These are phyloP conservation scores for Crotalus horridus DNA, from an alignment of 2,113 vertebrate species.

Conservation along the genomic window DNA sequence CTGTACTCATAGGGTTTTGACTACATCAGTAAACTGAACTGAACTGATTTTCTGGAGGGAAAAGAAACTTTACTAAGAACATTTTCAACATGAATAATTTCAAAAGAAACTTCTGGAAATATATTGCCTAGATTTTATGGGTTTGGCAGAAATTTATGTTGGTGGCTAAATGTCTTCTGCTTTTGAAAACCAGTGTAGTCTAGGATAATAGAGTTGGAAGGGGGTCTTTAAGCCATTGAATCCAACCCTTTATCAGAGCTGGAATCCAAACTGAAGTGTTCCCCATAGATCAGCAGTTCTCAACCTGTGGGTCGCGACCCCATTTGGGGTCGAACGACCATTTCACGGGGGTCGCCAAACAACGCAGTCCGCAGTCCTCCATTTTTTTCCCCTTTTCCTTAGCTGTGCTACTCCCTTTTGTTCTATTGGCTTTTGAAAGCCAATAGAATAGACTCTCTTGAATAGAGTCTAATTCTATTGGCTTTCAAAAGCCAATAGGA, in stretches of 20 bases:
- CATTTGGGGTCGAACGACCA: no score
- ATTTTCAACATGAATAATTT: not conserved
- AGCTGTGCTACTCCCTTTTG: no score
- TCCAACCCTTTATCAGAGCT: not conserved
- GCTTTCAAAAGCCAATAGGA: no score
- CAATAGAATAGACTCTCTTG: no score
- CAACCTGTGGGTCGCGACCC: no score
- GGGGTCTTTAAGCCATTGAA: not conserved
- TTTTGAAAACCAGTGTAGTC: constrained; percentile 39
- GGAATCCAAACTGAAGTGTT: not conserved
- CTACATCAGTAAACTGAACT: not conserved
- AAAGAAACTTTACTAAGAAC: not conserved
- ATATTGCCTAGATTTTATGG: not conserved
- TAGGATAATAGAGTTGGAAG: not conserved
- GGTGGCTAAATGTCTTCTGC: constrained; percentile 10
- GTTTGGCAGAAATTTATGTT: not conserved
- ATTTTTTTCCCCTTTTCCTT: no score
- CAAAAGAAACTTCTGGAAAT: not conserved
- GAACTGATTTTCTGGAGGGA: not conserved
- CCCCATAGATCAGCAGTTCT: not conserved
- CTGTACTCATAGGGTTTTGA: not conserved
- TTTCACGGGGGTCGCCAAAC: no score
- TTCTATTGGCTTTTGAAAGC: no score
- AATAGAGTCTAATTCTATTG: no score
- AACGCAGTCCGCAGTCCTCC: no score